Conservation (phyloP, 2,797 vertebrate genomes). For the Microhierax caerulescens region DNA sequence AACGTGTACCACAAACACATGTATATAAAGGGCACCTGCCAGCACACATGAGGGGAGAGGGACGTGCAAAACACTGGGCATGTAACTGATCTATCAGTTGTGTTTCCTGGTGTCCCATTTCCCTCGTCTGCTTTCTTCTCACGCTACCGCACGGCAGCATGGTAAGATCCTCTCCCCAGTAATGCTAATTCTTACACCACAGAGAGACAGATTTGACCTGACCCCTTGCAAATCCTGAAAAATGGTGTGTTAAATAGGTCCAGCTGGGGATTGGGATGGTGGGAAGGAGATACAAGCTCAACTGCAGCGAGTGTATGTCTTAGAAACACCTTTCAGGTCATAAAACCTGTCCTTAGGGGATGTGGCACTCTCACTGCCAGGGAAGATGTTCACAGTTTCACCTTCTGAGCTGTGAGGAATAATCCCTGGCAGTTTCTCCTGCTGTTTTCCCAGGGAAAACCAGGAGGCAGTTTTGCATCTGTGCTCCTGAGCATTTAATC, state of each 20-base stretch:
- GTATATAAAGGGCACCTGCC: fast-evolving
- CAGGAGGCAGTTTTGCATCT: background rate
- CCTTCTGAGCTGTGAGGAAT: background rate
- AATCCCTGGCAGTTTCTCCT: background rate
- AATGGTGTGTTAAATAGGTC: background rate
- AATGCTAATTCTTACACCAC: background rate
- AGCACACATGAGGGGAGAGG: background rate
- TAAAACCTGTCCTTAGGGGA: background rate
- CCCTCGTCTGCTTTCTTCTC: background rate
- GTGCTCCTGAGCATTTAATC: background rate
- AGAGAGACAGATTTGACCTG: background rate
- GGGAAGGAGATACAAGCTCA: background rate
- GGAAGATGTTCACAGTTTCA: background rate
- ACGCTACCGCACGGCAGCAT: background rate
- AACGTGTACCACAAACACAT: background rate
- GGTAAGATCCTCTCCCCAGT: background rate
- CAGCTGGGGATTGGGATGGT: background rate
- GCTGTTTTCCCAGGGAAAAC: background rate
- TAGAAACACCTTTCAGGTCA: background rate
- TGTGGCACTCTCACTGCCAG: background rate
- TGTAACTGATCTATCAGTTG: background rate
- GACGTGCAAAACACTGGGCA: fast-evolving
- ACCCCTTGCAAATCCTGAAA: background rate
- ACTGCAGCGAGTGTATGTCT: background rate
- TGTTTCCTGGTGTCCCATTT: background rate